These are phyloP conservation scores for Omphaloscelis lunosa DNA, from an alignment of 2,888 invertebrate genomes.

Conservation along the genomic window DNA sequence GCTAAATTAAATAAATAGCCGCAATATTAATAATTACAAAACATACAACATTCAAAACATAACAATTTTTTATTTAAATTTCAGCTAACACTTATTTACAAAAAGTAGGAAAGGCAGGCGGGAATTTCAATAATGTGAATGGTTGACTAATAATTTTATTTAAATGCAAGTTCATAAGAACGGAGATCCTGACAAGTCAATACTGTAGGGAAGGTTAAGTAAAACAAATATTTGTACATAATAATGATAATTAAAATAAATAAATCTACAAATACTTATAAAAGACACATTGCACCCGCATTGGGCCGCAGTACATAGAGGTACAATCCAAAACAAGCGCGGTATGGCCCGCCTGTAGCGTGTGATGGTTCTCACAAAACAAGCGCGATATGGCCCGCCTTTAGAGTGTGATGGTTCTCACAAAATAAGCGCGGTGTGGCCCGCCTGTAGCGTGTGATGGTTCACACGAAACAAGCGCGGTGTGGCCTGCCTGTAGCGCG, in stretches of 20 bases:
- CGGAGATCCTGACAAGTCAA: background rate
- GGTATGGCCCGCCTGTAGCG: background rate
- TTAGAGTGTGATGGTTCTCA: background rate
- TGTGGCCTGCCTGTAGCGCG: background rate
- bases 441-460: too few species aligned
- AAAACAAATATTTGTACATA: background rate
- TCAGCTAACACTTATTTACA: background rate
- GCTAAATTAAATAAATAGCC: background rate
- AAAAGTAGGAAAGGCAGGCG: background rate
- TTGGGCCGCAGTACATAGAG: too few species aligned
- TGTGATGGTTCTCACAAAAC: background rate
- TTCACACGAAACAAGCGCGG: too few species aligned
- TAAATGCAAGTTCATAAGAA: background rate
- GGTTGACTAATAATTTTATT: too few species aligned
- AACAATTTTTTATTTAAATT: background rate
- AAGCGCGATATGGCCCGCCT: background rate
- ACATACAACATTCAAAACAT: background rate
- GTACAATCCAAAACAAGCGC: background rate
- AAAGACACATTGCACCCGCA: too few species aligned
- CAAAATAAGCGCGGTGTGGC: background rate
- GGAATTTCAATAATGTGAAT: too few species aligned
- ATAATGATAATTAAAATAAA: background rate
- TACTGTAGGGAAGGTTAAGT: background rate
- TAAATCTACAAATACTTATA: background rate
- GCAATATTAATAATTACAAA: rapidly evolving